Evolutionary conservation across 2,113 vertebrate species (phyloP).

Genomic region (Paracyprichromis sp.): DNA sequence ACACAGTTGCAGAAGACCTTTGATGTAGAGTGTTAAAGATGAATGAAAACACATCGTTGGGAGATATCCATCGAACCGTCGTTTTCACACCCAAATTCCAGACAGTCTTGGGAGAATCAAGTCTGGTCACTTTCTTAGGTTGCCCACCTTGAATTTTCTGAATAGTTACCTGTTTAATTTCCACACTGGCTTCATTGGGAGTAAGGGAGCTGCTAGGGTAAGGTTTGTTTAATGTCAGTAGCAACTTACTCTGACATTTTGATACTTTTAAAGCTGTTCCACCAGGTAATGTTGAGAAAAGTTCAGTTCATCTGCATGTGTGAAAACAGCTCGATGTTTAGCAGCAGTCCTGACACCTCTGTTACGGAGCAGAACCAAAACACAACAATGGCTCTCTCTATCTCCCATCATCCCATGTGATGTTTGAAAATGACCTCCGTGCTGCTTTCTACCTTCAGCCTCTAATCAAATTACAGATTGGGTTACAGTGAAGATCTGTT

Average conservation of each 20-base stretch:
- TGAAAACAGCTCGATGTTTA: not conserved
- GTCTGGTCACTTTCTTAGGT: not conserved
- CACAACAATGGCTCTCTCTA: constrained; percentile 26
- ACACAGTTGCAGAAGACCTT: not conserved
- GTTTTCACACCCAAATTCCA: not conserved
- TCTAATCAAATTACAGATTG: constrained; percentile 42
- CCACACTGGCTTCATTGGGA: not conserved
- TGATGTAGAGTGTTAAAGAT: not conserved
- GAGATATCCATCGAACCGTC: accelerated
- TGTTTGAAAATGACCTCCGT: constrained; percentile 52
- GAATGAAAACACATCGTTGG: not conserved
- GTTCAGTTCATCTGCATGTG: not conserved
- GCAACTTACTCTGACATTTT: not conserved
- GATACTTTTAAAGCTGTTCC: not conserved
- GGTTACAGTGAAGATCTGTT: constrained; percentile 1
- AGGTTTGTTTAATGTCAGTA: not conserved
- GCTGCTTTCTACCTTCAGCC: constrained; percentile 22
- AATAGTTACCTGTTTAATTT: not conserved
- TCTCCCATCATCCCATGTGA: constrained; percentile 37
- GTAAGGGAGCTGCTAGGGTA: not conserved
- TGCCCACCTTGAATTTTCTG: not conserved
- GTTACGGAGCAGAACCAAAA: not conserved
- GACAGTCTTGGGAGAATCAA: not conserved
- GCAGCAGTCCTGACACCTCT: not conserved
- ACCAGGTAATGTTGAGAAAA: not conserved